Conservation (phyloP, 2,797 vertebrate genomes). For the Stomatorhinus walkeri region DNA sequence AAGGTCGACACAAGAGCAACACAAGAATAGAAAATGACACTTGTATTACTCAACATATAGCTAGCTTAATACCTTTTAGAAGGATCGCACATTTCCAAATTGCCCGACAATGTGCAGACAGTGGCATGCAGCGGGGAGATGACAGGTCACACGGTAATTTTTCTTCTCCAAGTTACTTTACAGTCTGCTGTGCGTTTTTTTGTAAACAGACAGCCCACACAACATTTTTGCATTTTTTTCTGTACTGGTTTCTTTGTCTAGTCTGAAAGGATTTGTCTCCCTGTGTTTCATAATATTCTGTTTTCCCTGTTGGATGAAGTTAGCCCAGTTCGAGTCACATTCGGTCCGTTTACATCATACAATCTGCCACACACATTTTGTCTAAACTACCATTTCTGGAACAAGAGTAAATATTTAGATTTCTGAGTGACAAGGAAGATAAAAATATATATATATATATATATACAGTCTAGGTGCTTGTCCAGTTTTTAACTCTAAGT, state of each 20-base stretch:
- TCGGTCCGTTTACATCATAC: constrained; percentile 16
- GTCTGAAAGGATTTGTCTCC: constrained; percentile 2
- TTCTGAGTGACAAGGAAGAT: constrained; percentile 9
- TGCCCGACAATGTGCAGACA: neutral
- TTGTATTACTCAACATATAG: neutral
- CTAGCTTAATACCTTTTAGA: neutral
- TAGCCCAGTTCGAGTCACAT: neutral
- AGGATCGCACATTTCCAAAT: neutral
- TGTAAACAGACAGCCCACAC: constrained; percentile 19
- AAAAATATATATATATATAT: too few species aligned
- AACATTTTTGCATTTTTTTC: constrained; percentile 10
- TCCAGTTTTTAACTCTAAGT: neutral
- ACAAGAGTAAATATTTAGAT: constrained; percentile 17
- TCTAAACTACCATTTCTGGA: constrained; percentile 17
- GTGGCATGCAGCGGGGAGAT: neutral
- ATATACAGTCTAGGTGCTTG: neutral
- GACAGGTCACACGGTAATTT: neutral
- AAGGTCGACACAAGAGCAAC: neutral
- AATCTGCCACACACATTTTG: constrained; percentile 13
- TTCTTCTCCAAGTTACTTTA: neutral
- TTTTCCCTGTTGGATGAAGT: constrained; percentile 16
- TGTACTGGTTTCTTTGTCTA: constrained; percentile 4
- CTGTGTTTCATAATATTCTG: constrained; percentile 6
- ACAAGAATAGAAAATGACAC: neutral
- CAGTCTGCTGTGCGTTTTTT: neutral